Base-by-base conservation (phyloP, 2,888 invertebrate species). In the Tuberolachnus salignus region DNA sequence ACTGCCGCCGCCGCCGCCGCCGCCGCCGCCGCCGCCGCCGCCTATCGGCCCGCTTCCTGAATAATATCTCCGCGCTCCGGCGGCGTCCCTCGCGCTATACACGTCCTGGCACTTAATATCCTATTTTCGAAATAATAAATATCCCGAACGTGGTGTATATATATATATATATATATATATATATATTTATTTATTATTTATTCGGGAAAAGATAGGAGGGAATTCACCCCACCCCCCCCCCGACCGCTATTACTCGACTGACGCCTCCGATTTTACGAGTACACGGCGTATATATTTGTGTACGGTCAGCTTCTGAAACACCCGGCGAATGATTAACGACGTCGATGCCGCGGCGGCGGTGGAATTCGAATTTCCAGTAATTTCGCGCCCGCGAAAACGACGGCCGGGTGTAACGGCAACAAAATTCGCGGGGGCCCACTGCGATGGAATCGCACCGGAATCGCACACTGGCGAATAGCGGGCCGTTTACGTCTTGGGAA, bases 101-200 rank as follows among this genome's bases (percentile, higher is more conserved):
- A 13, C 46, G 55, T 67, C 75, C 67, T 59, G 75, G 75, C 67
- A 75, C 75, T 75, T 75, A 75, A 75, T 75, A 75, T 75, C 75
- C 75, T 75, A 75, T 75, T 75, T 75, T 75, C 75, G 67, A 75
- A n/a, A 75, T 67, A 75, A 75, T 75, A 75, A 75, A 75, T 75
- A 75, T 67, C 26, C 75, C 66, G 46, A 75, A 75, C 10, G 44
- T 23, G n/a, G n/a, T n/a, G n/a, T n/a, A 21, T 42, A 34, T 63
- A 63, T 44, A 44, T 14, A 19, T 42, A 44, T 44, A 63, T 63
- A 63, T 42, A 13, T 19, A 13, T 34, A 4, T 34, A 34, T 10
- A 44, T 21, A 44, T 34, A 8, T 13, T n/a, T 42, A 46, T 46
- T 13, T 19, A 51, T 19, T 34, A 8, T 13, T n/a, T 42, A 46